Evolutionary conservation across 2,797 vertebrate species (phyloP).

Genomic region (Tokudaia muenninki): DNA sequence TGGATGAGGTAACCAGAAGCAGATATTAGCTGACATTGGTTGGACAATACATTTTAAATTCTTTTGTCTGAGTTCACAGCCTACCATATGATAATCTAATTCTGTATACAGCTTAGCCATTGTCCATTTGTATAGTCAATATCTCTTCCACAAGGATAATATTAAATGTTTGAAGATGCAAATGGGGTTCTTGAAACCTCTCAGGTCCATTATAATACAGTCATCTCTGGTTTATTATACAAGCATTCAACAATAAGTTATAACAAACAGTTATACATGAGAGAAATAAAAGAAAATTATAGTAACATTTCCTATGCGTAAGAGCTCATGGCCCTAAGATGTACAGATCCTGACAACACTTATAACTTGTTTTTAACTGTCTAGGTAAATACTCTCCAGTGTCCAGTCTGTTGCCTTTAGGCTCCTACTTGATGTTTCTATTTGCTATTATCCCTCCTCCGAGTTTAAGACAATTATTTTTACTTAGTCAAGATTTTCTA

Average conservation of each 20-base stretch:
- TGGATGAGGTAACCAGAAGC: background rate
- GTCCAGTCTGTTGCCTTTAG: background rate
- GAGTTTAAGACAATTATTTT: background rate
- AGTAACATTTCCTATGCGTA: background rate
- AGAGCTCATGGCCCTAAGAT: background rate
- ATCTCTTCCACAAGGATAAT: background rate
- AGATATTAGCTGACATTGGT: background rate
- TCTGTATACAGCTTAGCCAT: background rate
- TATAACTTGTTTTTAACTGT: background rate
- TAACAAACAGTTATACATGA: background rate
- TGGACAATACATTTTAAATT: background rate
- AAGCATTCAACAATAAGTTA: slow-evolving; percentile 27
- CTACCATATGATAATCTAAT: background rate
- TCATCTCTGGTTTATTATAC: slow-evolving; percentile 6
- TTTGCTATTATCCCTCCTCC: background rate
- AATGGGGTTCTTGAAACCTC: background rate
- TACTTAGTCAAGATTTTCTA: slow-evolving; percentile 1
- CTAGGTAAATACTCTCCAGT: background rate
- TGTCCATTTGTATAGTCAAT: background rate
- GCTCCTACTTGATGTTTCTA: background rate
- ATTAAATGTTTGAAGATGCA: background rate
- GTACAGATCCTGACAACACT: background rate
- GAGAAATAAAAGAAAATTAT: slow-evolving; percentile 18
- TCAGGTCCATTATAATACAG: background rate
- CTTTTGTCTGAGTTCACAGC: background rate